Base-by-base conservation (phyloP, 1,140 invertebrate genomes). In the Papilio aristodemus region DNA sequence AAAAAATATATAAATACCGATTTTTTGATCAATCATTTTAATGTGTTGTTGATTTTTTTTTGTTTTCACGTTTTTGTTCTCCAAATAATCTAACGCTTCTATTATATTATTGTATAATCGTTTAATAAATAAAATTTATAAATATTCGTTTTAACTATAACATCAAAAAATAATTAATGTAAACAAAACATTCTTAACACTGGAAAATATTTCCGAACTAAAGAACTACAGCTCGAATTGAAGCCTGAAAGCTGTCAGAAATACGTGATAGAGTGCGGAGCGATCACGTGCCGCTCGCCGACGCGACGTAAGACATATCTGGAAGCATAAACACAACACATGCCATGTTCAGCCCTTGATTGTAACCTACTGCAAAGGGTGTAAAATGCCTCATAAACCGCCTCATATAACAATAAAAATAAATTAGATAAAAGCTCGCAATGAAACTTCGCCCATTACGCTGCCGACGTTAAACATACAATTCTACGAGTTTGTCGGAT, bases 331-430 rank as follows among this genome's bases (percentile, higher is more conserved):
- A 62, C 32, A 71, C 37, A 72, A 71, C 58, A 68, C 68, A 75
- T 63, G 69, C 67, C 46, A 67, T 69, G 70, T 59, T 72, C 72
- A 69, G 68, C 66, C 72, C 71, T 76, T 77, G 67, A 76, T 77
- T 76, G 71, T 85, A 79, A 83, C 57, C 71, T 80, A 79, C 76
- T 79, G 74, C 69, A 77, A 76, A 71, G 76, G 77, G 76, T 81
- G 75, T 88, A 86, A 86, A 86, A 86, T 76, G 73, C 68, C 71
- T 71, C 85, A 82, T 88, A 85, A 90, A 87, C 80, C 73, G 82
- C 72, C 75, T 85, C 78, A 87, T 89, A 82, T 81, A 89, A 89
- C 85, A 81, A 83, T 89, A 89, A 89, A 87, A 89, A 89, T 87
- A 87, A 87, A 87, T 89, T 86, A 89, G 84, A 88, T 85, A 88